These are phyloP conservation scores for Steatocranus sp. DNA, from an alignment of 2,797 vertebrate genomes.

Conservation along the genomic window DNA sequence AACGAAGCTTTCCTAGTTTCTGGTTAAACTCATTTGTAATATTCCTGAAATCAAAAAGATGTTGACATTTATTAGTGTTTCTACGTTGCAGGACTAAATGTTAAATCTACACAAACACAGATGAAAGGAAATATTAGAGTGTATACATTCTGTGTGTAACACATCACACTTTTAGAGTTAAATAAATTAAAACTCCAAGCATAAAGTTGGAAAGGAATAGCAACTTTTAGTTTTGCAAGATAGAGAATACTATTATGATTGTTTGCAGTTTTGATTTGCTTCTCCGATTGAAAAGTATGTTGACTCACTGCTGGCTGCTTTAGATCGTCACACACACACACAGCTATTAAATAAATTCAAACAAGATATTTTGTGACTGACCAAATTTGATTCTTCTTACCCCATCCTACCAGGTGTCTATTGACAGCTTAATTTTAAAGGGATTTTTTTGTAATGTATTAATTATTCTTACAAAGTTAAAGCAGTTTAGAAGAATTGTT, in stretches of 20 bases:
- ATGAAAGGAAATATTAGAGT: neutral
- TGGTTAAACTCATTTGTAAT: neutral
- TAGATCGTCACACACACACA: neutral
- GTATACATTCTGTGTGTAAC: neutral
- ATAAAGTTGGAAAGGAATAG: accelerated
- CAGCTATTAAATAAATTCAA: neutral
- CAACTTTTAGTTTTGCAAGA: neutral
- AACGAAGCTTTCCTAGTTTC: neutral
- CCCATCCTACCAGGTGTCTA: neutral
- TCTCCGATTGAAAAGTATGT: neutral
- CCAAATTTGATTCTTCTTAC: neutral
- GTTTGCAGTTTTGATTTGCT: neutral
- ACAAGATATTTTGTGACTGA: neutral
- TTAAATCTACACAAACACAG: accelerated
- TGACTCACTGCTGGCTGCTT: neutral
- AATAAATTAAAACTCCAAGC: neutral
- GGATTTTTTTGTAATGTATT: neutral
- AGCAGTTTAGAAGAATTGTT: accelerated
- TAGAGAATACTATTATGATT: neutral
- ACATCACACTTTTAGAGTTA: accelerated
- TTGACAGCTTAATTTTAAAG: neutral
- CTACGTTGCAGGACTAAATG: neutral
- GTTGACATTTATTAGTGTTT: neutral
- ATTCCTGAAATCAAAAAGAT: accelerated
- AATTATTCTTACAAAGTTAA: neutral